Conservation (phyloP, 2,113 vertebrate genomes). For the Scopus umbretta region DNA sequence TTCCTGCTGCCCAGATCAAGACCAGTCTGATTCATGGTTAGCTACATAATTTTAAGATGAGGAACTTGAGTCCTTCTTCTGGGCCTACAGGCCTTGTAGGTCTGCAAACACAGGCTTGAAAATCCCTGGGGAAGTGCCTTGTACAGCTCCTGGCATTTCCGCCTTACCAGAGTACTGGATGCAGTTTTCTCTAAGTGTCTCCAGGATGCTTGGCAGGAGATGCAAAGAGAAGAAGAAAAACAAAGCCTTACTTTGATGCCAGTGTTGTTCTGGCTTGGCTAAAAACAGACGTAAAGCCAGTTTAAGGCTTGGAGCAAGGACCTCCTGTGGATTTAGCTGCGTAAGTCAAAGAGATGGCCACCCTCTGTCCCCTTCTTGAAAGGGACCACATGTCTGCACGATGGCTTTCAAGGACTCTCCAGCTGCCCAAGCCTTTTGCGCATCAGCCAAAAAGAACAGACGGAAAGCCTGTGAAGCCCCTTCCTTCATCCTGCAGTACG, state of each 20-base stretch:
- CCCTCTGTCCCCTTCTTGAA: too few relatives aligned
- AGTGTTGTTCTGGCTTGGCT: background rate
- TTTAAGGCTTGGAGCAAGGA: background rate
- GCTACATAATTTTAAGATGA: background rate
- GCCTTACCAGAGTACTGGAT: background rate
- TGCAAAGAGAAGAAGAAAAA: background rate
- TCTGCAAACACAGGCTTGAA: background rate
- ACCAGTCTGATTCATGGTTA: background rate
- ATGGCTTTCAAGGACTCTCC: background rate
- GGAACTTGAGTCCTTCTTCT: background rate
- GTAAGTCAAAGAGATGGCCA: background rate
- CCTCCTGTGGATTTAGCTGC: background rate
- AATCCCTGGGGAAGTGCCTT: background rate
- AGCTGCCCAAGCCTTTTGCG: background rate
- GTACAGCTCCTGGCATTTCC: background rate
- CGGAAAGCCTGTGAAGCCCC: background rate
- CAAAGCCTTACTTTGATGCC: background rate
- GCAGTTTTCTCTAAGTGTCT: background rate
- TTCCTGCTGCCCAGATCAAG: background rate
- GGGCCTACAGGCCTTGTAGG: background rate
- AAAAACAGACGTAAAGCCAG: background rate
- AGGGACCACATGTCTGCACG: fast-evolving
- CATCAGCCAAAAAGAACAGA: background rate
- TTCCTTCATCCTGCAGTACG: background rate
- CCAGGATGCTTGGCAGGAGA: background rate